phyloP scores from a whole-genome alignment of 2,888 invertebrate species.

The Malachius bipustulatus region DNA sequence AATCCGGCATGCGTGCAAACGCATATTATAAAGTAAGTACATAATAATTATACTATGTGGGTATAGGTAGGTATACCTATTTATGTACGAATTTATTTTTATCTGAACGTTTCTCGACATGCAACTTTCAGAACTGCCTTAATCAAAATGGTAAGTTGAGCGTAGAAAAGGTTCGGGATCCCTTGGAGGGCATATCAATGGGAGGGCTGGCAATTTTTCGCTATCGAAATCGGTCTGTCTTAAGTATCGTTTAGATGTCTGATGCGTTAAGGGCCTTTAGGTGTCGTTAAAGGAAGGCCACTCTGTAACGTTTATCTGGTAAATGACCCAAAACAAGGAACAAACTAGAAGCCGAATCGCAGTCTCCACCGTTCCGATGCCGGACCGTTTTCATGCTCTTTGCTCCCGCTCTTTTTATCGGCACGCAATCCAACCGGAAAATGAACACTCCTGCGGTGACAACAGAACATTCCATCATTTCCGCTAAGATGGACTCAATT shows the following conservation, averaged over 20 bases:
- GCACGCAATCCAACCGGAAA: slow-evolving; percentile 39
- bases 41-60: no score
- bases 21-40: no score
- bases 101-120: no score
- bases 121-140: no score
- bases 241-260: slow-evolving; percentile 16
- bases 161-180: no score
- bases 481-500: slow-evolving; percentile 35
- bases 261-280: slow-evolving; percentile 29
- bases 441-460: slow-evolving; percentile 41
- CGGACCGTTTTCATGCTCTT: slow-evolving; percentile 36
- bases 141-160: no score
- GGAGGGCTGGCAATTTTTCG: slow-evolving; percentile 2
- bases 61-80: no score
- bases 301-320: slow-evolving; percentile 38
- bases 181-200: no score
- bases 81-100: no score
- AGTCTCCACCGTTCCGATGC: no score
- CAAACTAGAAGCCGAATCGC: slow-evolving; percentile 31
- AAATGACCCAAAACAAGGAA: slow-evolving; percentile 38
- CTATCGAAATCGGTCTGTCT: slow-evolving; percentile 10
- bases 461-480: slow-evolving; percentile 41
- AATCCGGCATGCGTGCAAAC: no score
- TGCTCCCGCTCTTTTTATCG: slow-evolving; percentile 37
- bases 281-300: slow-evolving; percentile 36